Base-by-base conservation (phyloP, 2,113 vertebrate genomes). In the Platichthys flesus region DNA sequence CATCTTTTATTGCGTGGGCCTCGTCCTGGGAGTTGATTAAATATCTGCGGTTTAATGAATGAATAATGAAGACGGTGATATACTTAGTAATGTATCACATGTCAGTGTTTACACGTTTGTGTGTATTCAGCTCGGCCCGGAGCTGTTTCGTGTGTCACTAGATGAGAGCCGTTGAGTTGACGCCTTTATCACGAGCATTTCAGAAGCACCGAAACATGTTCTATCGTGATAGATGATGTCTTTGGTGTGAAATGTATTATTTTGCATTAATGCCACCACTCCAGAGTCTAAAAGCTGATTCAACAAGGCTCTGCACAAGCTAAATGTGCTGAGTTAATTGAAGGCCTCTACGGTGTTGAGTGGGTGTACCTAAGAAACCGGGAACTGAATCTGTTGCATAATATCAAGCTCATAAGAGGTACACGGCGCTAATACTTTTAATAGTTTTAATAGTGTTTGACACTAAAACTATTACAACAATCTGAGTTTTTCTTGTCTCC, bases 31-130 rank as follows among this genome's bases (percentile, higher is more conserved):
- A 86, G 66, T 72, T 78, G 74, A 87, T 83, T 70, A 79, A 83
- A 83, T 31, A 76, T 58, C 82, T 71, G 28, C 52, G 26, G 37
- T 77, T 75, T 79, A 80, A 80, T 85, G 70, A 79, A 88, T 83
- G 77, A 78, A 81, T 84, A 76, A 82, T 80, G 68, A 77, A 63
- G 52, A 35, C 9, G 16, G 24, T 61, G 24, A 57, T 74, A 68
- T 63, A 63, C 57, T 66, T 63, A 65, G 47, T n/a, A 0, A 7
- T 47, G 51, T 62, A 76, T 82, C 67, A 72, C 52, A 67, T 72
- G 45, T 81, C 67, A 54, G 59, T 70, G 74, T 79, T 81, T 81
- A 75, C 71, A 79, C 45, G 65, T 42, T 65, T 45, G 21, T 49
- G 45, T 70, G 31, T 52, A 35, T 74, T 79, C 24, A 79, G 58